Evolutionary conservation across 2,113 vertebrate species (phyloP), one percentile per base, ranked within the genome.

Genomic region (Lasiurus borealis): DNA sequence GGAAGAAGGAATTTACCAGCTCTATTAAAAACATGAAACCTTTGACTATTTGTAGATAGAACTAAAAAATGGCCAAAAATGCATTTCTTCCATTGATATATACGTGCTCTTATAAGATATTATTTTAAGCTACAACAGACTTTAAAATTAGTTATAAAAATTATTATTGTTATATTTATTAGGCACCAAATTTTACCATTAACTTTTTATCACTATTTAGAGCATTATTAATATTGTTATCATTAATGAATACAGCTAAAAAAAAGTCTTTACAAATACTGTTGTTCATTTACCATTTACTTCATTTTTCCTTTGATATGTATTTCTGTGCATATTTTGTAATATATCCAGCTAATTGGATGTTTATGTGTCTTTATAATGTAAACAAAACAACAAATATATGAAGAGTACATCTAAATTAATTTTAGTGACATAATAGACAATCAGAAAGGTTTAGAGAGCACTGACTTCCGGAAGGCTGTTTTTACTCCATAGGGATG

Each of bases 61-160:
- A 69, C 29, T 68, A 16, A 40, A n/a, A n/a, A n/a, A n/a, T n/a
- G n/a, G n/a, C n/a, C n/a, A n/a, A n/a, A n/a, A n/a, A 29, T 57
- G 3, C 1, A 73, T 48, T 54, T 62, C 14, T 88, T 44, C 9
- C 6, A 19, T 40, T 81, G 34, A 6, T 83, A 40, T 12, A 1
- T 40, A 40, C 15, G 5, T 40, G 12, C 27, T 54, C 18, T 71
- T 34, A 40, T 34, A 52, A 50, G 34, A 36, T 89, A 83, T 52
- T 4, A 15, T 84, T 83, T 96, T 46, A 66, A 46, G 8, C 27
- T 85, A 14, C 40, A 21, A n/a, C 40, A 40, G 40, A 40, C 18
- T 77, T 86, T 81, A 87, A 34, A 90, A 62, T 94, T 76, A 87
- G 23, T 15, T 71, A n/a, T 71, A 93, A 84, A 27, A 76, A 54